Conservation (phyloP, 2,888 invertebrate species). For the Prenolepis imparis region DNA sequence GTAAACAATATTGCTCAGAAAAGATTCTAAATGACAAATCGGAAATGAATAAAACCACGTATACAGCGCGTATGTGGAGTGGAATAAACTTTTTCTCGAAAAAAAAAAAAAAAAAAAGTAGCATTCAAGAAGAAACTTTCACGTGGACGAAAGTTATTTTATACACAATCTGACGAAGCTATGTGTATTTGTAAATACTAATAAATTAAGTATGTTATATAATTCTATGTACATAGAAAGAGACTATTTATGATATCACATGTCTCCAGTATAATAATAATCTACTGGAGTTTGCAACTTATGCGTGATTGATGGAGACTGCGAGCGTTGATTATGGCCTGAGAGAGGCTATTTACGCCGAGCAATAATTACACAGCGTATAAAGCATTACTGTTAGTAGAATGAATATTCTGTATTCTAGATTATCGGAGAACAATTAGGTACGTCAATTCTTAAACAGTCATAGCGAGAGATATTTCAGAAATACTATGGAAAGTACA, state of each 20-base stretch:
- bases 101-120: too few species aligned
- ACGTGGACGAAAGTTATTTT: slow-evolving; percentile 56
- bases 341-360: slow-evolving; percentile 56
- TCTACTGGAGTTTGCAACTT: neutral
- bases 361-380: slow-evolving; percentile 70
- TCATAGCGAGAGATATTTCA: slow-evolving; percentile 49
- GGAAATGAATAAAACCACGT: neutral
- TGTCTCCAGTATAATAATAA: slow-evolving; percentile 40
- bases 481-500: slow-evolving; percentile 72
- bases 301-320: neutral
- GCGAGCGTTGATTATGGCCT: slow-evolving; percentile 49
- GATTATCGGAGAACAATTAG: slow-evolving; percentile 41
- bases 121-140: slow-evolving; percentile 1
- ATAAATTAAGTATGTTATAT: slow-evolving; percentile 72
- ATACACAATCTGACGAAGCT: slow-evolving; percentile 53
- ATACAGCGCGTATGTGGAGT: neutral
- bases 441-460: slow-evolving; percentile 30
- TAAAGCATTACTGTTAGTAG: slow-evolving; percentile 45
- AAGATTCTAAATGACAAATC: slow-evolving; percentile 33
- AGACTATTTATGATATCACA: slow-evolving; percentile 63
- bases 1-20: slow-evolving; percentile 35
- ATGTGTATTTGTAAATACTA: slow-evolving; percentile 78
- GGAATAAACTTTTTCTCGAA: neutral
- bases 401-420: slow-evolving; percentile 52
- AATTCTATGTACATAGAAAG: slow-evolving; percentile 69